Evolutionary conservation across 1,140 invertebrate species (phyloP).

Genomic region (Lordiphosa clarofinis): DNA sequence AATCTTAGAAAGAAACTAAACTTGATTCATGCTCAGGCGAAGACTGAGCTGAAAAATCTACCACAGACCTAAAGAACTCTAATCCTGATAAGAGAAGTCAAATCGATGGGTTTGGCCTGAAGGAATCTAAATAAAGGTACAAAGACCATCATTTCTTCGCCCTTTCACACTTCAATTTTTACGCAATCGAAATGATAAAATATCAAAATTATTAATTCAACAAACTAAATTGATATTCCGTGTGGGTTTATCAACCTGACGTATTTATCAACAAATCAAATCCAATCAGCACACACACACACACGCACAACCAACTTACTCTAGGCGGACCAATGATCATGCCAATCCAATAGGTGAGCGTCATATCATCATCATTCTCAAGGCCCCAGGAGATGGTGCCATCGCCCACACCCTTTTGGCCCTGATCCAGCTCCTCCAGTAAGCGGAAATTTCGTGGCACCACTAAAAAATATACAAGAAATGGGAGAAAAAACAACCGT

Average conservation of each 20-base stretch:
- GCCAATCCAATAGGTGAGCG: constrained; percentile 98
- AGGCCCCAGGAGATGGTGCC: constrained; percentile 99
- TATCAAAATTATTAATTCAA: constrained; percentile 31
- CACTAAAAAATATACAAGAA: constrained; percentile 82
- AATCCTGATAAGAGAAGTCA: too few relatives aligned
- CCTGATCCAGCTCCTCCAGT: constrained; percentile 98
- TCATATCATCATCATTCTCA: constrained; percentile 99
- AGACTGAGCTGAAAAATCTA: too few relatives aligned
- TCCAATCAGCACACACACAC: neutral
- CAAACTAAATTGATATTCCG: constrained; percentile 34
- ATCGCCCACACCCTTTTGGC: constrained; percentile 99
- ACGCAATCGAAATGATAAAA: constrained; percentile 43
- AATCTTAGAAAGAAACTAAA: too few relatives aligned
- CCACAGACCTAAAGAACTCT: too few relatives aligned
- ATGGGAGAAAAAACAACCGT: constrained; percentile 8
- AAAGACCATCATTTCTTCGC: too few relatives aligned
- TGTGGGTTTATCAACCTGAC: constrained; percentile 28
- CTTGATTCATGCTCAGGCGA: too few relatives aligned
- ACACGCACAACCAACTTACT: constrained; percentile 82
- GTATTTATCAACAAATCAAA: constrained; percentile 6
- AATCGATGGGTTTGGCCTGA: too few relatives aligned
- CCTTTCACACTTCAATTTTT: constrained; percentile 6
- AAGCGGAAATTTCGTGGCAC: constrained; percentile 99
- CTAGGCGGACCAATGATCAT: constrained; percentile 99
- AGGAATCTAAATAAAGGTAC: too few relatives aligned